Percentiles rank a stretch among this genome's conserved stretches.
Conservation (phyloP, 2,797 vertebrate species). For the Pseudomugil tenellus region DNA sequence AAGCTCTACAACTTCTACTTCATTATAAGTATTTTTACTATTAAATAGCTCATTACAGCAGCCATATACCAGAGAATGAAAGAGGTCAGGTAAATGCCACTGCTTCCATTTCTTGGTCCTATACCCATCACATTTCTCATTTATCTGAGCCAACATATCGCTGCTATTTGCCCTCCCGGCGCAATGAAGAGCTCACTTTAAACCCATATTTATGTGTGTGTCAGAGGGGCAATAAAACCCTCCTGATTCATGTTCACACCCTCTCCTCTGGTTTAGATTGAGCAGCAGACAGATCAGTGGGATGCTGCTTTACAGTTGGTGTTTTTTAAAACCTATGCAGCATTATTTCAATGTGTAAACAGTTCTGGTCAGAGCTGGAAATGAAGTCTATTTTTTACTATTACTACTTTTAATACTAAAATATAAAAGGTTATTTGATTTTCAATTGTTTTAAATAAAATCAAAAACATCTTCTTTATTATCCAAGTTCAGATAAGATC, state of each 20-base stretch:
- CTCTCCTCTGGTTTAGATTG: slow-evolving; percentile 22
- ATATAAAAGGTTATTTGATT: neutral
- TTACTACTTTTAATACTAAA: no score
- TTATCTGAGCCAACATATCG: slow-evolving; percentile 45
- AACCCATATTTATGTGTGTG: slow-evolving; percentile 55
- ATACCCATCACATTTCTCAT: slow-evolving; percentile 45
- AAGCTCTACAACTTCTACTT: slow-evolving; percentile 34
- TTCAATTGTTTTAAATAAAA: neutral
- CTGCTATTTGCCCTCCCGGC: slow-evolving; percentile 12
- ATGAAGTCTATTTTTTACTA: no score
- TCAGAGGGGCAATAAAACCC: slow-evolving; percentile 60
- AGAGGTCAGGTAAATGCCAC: slow-evolving; percentile 33
- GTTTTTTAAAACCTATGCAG: neutral
- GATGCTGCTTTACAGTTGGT: neutral
- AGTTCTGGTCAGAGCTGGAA: neutral
- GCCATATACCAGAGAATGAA: slow-evolving; percentile 6
- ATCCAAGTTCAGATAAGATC: neutral
- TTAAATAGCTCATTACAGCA: slow-evolving; percentile 19
- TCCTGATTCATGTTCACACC: slow-evolving; percentile 50
- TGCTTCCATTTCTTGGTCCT: slow-evolving; percentile 10
- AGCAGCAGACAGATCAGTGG: slow-evolving; percentile 1
- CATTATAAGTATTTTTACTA: slow-evolving; percentile 14
- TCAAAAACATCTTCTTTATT: neutral
- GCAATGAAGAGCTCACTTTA: slow-evolving; percentile 50
- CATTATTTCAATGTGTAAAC: slow-evolving; percentile 20